phyloP scores from a whole-genome alignment of 2,888 invertebrate species.

The Alloplasta piceator region DNA sequence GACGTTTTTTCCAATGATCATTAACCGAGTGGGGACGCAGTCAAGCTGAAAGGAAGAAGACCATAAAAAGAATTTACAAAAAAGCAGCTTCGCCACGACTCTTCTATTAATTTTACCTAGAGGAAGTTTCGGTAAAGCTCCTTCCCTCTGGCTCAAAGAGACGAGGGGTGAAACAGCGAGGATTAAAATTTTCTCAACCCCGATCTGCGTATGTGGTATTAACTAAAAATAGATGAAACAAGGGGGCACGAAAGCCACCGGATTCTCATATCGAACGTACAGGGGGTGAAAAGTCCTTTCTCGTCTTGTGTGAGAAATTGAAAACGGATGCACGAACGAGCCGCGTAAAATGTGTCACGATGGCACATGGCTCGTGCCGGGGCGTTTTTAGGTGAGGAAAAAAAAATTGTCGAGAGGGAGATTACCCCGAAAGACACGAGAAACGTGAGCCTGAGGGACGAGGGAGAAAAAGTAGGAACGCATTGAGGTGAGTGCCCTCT shows the following conservation, averaged over 20 bases:
- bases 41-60: conserved; percentile 55
- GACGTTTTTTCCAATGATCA: conserved; percentile 53
- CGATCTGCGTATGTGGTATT: background rate
- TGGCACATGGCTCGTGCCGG: conserved; percentile 66
- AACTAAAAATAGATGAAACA: conserved; percentile 61
- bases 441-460: background rate
- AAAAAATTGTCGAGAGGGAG: conserved; percentile 29
- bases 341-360: conserved; percentile 59
- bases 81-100: conserved; percentile 27
- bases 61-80: conserved; percentile 22
- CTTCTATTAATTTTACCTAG: conserved; percentile 56
- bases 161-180: conserved; percentile 13
- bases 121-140: conserved; percentile 56
- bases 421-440: conserved; percentile 35
- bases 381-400: conserved; percentile 24
- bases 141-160: conserved; percentile 37
- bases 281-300: conserved; percentile 28
- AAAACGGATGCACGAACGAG: conserved; percentile 51
- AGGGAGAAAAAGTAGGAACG: conserved; percentile 34
- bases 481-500: conserved; percentile 49
- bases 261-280: conserved; percentile 52
- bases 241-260: conserved; percentile 3
- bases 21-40: conserved; percentile 39
- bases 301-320: conserved; percentile 37
- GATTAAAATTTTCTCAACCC: conserved; percentile 16